These are phyloP conservation scores for Cossypha niveicapilla DNA, from an alignment of 2,797 vertebrate species.

Conservation along the genomic window DNA sequence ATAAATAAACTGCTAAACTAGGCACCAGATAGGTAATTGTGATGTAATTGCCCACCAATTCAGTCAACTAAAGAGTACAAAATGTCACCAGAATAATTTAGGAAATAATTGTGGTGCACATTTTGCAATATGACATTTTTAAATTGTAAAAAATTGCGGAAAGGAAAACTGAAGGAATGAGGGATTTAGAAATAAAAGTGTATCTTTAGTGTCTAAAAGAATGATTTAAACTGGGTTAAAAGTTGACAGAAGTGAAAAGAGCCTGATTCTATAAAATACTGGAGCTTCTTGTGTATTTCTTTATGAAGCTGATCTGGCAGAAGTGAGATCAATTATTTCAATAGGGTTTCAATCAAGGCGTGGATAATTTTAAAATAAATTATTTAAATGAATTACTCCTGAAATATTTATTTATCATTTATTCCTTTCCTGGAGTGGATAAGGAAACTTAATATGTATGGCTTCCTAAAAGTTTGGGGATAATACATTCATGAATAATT, in stretches of 20 bases:
- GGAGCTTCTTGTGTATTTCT: background rate
- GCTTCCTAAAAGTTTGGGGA: background rate
- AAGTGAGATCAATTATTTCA: conserved; percentile 1
- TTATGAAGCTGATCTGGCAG: background rate
- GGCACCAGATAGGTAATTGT: background rate
- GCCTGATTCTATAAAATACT: background rate
- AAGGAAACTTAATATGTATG: background rate
- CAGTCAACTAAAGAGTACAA: background rate
- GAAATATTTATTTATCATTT: conserved; percentile 32
- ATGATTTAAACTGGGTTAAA: background rate
- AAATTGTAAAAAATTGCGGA: background rate
- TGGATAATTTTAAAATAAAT: conserved; percentile 6
- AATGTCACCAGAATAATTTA: background rate
- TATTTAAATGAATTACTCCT: background rate
- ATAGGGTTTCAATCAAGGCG: background rate
- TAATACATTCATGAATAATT: background rate
- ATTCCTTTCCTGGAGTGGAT: background rate
- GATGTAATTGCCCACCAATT: background rate
- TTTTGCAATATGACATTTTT: background rate
- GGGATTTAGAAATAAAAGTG: background rate
- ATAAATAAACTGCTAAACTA: background rate
- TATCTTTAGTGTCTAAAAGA: background rate
- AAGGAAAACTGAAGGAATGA: background rate
- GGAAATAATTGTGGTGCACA: background rate
- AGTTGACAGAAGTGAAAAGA: background rate